These are phyloP conservation scores for Paramormyrops kingsleyae DNA, from an alignment of 2,113 vertebrate genomes.

Conservation along the genomic window DNA sequence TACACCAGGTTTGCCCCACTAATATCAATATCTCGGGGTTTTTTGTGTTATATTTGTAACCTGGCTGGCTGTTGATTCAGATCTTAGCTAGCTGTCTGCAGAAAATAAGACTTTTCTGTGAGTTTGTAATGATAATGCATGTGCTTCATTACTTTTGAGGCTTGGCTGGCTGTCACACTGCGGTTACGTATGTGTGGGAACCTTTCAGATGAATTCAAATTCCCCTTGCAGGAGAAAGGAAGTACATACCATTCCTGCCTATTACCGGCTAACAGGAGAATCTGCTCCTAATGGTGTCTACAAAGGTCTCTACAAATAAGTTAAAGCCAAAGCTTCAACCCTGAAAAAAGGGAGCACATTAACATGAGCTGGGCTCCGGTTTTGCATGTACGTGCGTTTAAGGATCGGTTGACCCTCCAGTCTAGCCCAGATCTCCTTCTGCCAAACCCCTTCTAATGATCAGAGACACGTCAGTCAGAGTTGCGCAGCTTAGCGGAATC, in stretches of 20 bases:
- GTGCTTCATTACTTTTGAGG: neutral
- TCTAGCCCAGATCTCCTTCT: neutral
- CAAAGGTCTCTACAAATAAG: neutral
- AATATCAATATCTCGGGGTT: neutral
- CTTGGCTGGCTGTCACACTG: neutral
- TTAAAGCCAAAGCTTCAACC: neutral
- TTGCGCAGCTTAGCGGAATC: neutral
- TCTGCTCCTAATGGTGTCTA: neutral
- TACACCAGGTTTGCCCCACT: neutral
- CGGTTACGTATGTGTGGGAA: neutral
- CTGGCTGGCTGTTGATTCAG: neutral
- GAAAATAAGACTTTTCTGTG: neutral
- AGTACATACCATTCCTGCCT: neutral
- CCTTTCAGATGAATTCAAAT: neutral
- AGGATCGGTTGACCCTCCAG: neutral
- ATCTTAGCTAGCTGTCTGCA: neutral
- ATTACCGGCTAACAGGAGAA: neutral
- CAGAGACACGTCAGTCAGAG: neutral
- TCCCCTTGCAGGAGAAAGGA: neutral
- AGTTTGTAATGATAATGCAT: neutral
- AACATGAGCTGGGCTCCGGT: neutral
- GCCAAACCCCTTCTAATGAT: neutral
- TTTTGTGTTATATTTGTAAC: neutral
- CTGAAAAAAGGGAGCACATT: neutral
- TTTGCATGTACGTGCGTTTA: neutral